Percentiles rank a stretch among this genome's conserved stretches.
These are phyloP conservation scores for Turnix velox DNA, from an alignment of 2,113 vertebrate genomes.

Conservation along the genomic window DNA sequence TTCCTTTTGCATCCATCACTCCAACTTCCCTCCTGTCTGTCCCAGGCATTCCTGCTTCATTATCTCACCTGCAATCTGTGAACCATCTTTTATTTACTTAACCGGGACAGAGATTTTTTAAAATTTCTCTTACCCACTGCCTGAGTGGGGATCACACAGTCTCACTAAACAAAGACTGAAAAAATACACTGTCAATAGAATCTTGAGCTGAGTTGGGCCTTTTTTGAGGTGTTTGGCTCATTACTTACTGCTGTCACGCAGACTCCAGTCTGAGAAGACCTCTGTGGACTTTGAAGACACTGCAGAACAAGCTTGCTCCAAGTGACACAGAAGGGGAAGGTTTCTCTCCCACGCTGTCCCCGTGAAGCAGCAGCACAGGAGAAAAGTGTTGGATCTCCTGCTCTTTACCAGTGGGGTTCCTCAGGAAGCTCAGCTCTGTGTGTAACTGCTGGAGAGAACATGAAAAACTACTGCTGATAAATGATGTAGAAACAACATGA, in stretches of 20 bases:
- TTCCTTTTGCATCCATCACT: background rate
- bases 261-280: background rate
- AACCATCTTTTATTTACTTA: background rate
- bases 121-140: background rate
- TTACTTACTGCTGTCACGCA: background rate
- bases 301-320: background rate
- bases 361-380: background rate
- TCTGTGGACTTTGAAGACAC: background rate
- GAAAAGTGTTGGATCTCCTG: accelerated
- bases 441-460: background rate
- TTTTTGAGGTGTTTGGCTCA: background rate
- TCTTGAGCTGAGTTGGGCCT: background rate
- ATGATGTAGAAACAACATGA: accelerated
- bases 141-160: background rate
- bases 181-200: background rate
- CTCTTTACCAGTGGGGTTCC: background rate
- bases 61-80: background rate
- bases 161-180: background rate
- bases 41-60: background rate
- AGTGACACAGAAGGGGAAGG: background rate
- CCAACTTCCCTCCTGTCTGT: background rate
- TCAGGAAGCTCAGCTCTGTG: background rate
- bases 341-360: background rate
- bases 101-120: background rate
- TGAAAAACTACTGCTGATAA: background rate